A percentile compares a stretch with the other conserved stretches of the same genome.
Conservation (phyloP, 2,888 invertebrate genomes). For the Blomia tropicalis region DNA sequence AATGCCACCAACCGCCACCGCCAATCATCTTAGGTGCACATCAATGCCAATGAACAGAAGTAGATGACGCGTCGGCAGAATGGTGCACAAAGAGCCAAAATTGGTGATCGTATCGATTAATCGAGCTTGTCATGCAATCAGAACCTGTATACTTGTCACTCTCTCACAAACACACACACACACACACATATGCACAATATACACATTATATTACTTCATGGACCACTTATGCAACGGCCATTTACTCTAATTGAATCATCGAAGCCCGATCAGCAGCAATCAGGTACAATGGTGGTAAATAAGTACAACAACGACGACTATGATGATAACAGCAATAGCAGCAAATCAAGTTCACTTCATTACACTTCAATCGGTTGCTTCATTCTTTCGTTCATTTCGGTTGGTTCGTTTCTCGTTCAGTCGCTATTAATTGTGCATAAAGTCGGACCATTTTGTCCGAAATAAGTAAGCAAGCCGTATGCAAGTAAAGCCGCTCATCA, state of each 20-base stretch:
- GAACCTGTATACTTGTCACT: background rate
- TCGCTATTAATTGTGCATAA: slow-evolving; percentile 10
- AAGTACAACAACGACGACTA: background rate
- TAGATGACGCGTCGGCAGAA: too few relatives aligned
- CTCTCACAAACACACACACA: too few relatives aligned
- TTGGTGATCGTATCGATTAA: background rate
- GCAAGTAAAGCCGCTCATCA: slow-evolving; percentile 9
- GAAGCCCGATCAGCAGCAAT: background rate
- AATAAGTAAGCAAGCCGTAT: slow-evolving; percentile 9
- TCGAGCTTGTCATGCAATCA: background rate
- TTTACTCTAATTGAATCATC: background rate
- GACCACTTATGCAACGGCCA: too few relatives aligned
- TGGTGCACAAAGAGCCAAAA: background rate
- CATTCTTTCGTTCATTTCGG: background rate
- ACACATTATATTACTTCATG: too few relatives aligned
- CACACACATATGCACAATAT: too few relatives aligned
- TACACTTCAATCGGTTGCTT: background rate
- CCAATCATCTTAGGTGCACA: too few relatives aligned
- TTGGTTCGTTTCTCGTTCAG: background rate
- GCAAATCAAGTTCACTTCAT: background rate
- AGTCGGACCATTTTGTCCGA: slow-evolving; percentile 3
- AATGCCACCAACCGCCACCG: too few relatives aligned
- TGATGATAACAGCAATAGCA: background rate
- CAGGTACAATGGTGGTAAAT: slow-evolving; percentile 3
- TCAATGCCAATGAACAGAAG: too few relatives aligned